phyloP scores from a whole-genome alignment of 2,113 vertebrate genomes.

The Oplegnathus fasciatus region DNA sequence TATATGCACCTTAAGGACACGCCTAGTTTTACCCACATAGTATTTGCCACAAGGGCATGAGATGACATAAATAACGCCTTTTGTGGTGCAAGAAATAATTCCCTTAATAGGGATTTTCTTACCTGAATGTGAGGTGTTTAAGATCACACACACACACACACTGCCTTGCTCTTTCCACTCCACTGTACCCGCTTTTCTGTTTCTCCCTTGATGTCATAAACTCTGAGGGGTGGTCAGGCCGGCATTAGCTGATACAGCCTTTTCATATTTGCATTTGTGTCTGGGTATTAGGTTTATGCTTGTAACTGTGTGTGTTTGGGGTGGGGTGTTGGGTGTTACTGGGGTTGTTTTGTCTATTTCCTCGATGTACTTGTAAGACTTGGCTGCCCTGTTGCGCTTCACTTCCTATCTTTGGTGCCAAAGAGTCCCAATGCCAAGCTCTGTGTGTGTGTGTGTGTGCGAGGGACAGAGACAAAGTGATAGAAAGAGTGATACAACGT shows the following conservation, averaged over 20 bases:
- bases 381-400: conserved; percentile 37
- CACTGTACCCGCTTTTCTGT: not conserved
- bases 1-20: too few relatives aligned
- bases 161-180: not conserved
- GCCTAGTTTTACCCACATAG: too few relatives aligned
- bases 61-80: too few relatives aligned
- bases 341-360: conserved; percentile 13
- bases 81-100: too few relatives aligned
- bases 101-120: too few relatives aligned
- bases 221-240: not conserved
- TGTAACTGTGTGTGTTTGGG: not conserved
- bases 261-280: conserved; percentile 26
- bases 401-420: conserved; percentile 53
- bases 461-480: not conserved
- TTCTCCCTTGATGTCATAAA: conserved; percentile 5
- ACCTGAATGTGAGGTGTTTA: too few relatives aligned
- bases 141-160: conserved; percentile 11
- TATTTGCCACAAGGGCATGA: too few relatives aligned
- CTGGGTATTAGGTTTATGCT: not conserved
- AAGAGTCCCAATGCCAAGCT: conserved; percentile 14
- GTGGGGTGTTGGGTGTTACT: not conserved
- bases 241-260: not conserved
- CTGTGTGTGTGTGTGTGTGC: conserved; percentile 8
- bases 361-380: conserved; percentile 33
- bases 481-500: not conserved